Evolutionary conservation across 2,113 vertebrate species (phyloP).

Genomic region (Cynoglossus semilaevis): DNA sequence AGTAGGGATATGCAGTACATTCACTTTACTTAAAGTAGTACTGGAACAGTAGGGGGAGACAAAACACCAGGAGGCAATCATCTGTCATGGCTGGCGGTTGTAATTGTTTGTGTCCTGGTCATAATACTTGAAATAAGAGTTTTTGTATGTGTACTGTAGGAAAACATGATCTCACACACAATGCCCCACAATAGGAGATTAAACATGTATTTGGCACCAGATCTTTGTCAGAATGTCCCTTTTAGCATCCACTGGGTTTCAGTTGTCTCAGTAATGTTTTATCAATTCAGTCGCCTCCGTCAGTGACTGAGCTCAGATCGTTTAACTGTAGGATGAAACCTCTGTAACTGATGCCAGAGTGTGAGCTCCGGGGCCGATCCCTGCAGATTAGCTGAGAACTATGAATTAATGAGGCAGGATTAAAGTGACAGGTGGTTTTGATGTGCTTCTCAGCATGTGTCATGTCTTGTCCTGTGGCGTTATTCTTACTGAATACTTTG

Average conservation of each 20-base stretch:
- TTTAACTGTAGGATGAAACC: conserved; percentile 34
- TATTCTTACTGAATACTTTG: conserved; percentile 45
- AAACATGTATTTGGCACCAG: conserved; percentile 26
- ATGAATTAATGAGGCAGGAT: conserved; percentile 48
- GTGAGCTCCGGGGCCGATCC: conserved; percentile 25
- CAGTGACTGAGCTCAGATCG: conserved; percentile 28
- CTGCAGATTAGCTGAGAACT: conserved; percentile 44
- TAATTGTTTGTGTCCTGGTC: conserved; percentile 2
- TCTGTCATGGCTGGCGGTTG: conserved; percentile 6
- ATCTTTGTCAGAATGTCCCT: background rate
- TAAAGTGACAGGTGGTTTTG: conserved; percentile 47
- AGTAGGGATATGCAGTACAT: background rate
- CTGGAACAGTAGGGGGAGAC: conserved; percentile 60
- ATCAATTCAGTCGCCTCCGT: conserved; percentile 33
- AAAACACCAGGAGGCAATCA: conserved; percentile 42
- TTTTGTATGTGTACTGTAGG: background rate
- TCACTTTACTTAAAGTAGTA: conserved; percentile 5
- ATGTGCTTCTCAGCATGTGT: conserved; percentile 39
- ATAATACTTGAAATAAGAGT: conserved; percentile 16
- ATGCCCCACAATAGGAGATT: conserved; percentile 38
- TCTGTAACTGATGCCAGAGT: conserved; percentile 29
- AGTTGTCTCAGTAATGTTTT: background rate
- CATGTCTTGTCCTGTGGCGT: conserved; percentile 48
- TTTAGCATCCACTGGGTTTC: conserved; percentile 23
- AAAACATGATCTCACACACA: conserved; percentile 6